Evolutionary conservation across 2,113 vertebrate genomes (phyloP), one percentile per base, ranked within the genome.

Genomic region (Megaleporinus macrocephalus): DNA sequence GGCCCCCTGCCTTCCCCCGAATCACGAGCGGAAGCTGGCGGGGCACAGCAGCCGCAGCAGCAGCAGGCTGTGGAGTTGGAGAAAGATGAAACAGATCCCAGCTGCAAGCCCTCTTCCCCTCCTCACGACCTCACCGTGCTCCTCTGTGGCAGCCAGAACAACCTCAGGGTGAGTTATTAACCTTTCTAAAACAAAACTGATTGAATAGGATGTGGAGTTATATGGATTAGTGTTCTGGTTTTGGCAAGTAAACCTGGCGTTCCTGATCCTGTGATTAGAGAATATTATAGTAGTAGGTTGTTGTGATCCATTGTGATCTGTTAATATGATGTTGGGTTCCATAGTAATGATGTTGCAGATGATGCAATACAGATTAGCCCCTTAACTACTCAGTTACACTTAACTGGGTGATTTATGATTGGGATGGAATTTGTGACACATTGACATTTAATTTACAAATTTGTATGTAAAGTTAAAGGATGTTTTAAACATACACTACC

Each of bases 111-210:
- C 18, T 78, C 70, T 6, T 69, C 85, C 78, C 29, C 79, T 61
- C 36, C 73, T 47, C 14, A 2, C 81, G 18, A 85, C 63, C 57
- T 86, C n/a, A 81, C 59, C 0, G 36, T 68, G 18, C 85, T 91
- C 22, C 79, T 92, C 0, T 79, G 85, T n/a, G 90, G 93, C 77
- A 88, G 91, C 47, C 89, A 92, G 73, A 76, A 79, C 9, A 86
- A 91, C 73, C 91, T 90, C 83, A 90, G 90, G 90, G 95, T 95
- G 90, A 83, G 86, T 63, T 30, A 15, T 73, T 66, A 33, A 14
- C 14, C 4, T 49, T 57, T 41, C 12, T 29, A 26, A 53, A 57
- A 2, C 0, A 6, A 36, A 61, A 6, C 14, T 30, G n/a, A 29
- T 65, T 29, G 12, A 47, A 47, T 9, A 7, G 9, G 41, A 44